A percentile compares a stretch with the other conserved stretches of the same genome.
Conservation (phyloP, 2,797 vertebrate genomes). For the Myotis daubentonii region DNA sequence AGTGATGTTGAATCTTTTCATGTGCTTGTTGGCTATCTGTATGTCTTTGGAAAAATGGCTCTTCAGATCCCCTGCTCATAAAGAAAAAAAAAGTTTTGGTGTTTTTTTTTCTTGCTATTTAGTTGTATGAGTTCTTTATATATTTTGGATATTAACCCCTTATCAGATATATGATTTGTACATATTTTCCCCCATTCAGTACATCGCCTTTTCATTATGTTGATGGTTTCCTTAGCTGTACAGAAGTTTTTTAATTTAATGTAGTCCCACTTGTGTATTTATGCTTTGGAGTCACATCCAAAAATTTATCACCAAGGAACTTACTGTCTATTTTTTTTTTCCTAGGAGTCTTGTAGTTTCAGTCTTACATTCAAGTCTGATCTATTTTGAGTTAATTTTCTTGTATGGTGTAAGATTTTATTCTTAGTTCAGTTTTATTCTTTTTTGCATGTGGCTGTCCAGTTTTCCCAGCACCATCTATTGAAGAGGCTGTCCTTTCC, state of each 20-base stretch:
- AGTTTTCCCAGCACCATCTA: not conserved
- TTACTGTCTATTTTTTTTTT: not conserved
- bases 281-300: not conserved
- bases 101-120: not conserved
- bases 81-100: not conserved
- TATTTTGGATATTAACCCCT: not conserved
- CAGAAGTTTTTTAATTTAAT: not conserved
- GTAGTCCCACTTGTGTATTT: not conserved
- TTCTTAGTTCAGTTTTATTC: not conserved
- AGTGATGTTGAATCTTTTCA: not conserved
- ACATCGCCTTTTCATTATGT: not conserved
- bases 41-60: not conserved
- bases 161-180: not conserved
- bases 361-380: not conserved
- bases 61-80: not conserved
- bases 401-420: not conserved
- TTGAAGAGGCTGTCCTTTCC: not conserved
- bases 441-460: not conserved
- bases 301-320: not conserved
- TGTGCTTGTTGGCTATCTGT: not conserved
- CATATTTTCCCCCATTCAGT: not conserved
- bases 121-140: not conserved
- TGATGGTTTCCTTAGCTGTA: not conserved
- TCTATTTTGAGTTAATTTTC: not conserved
- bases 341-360: not conserved